These are phyloP conservation scores for Phaetusa simplex DNA, from an alignment of 2,113 vertebrate genomes.

Conservation along the genomic window DNA sequence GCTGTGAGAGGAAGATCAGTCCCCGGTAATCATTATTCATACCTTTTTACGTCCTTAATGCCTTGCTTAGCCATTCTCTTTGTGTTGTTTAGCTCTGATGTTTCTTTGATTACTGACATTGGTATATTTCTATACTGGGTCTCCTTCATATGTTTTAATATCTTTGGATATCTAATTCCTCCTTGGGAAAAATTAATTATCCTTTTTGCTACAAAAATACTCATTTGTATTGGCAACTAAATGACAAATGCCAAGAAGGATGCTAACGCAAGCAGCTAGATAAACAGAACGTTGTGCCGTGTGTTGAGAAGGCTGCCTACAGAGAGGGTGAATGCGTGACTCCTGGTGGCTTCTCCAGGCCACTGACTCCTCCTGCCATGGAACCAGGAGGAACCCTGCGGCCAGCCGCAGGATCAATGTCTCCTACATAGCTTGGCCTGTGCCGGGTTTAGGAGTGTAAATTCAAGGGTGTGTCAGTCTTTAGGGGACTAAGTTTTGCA, in stretches of 20 bases:
- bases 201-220: neutral
- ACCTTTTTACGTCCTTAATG: neutral
- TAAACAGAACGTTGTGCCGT: neutral
- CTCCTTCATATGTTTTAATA: neutral
- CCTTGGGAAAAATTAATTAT: neutral
- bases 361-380: neutral
- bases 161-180: neutral
- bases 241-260: neutral
- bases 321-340: neutral
- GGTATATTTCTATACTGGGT: neutral
- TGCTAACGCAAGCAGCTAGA: neutral
- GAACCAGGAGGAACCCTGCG: neutral
- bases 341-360: accelerated
- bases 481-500: neutral
- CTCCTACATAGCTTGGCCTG: neutral
- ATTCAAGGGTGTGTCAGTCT: neutral
- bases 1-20: neutral
- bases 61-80: neutral
- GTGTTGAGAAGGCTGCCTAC: neutral
- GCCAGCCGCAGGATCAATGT: neutral
- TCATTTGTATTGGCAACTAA: neutral
- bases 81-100: neutral
- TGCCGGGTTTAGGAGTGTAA: neutral
- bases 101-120: neutral
- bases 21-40: neutral